A percentile compares a stretch with the other conserved stretches of the same genome.
Conservation (phyloP, 23 tunicate genomes). For the Botrylloides violaceus region DNA sequence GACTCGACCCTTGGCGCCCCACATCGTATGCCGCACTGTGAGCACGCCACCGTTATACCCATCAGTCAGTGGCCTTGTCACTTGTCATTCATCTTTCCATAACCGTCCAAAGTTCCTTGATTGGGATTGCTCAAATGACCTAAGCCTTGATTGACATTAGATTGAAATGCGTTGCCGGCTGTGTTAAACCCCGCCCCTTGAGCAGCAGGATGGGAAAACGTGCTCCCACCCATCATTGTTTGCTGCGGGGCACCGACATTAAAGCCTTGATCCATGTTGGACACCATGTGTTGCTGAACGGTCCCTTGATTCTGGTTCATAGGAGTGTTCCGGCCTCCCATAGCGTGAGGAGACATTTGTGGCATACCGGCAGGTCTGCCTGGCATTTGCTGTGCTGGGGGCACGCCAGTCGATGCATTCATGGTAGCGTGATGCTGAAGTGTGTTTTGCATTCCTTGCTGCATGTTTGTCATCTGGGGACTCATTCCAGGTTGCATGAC, state of each 20-base stretch:
- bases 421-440: constrained; percentile 31
- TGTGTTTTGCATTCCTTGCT: constrained; percentile 10
- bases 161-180: not conserved
- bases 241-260: constrained; percentile 18
- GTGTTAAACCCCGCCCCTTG: not conserved
- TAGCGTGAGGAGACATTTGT: constrained; percentile 52
- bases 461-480: constrained; percentile 40
- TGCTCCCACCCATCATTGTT: constrained; percentile 33
- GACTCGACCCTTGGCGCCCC: too few relatives aligned
- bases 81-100: not conserved
- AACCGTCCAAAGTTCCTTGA: constrained; percentile 1
- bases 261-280: constrained; percentile 46
- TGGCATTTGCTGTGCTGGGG: constrained; percentile 42
- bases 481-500: constrained; percentile 36
- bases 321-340: constrained; percentile 46
- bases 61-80: too few relatives aligned
- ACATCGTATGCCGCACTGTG: not conserved
- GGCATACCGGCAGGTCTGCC: constrained; percentile 25
- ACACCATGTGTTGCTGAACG: constrained; percentile 19
- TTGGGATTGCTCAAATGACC: constrained; percentile 1
- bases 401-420: constrained; percentile 4
- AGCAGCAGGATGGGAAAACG: constrained; percentile 3
- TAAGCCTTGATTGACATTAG: not conserved
- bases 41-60: too few relatives aligned
- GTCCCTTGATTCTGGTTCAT: constrained; percentile 31